Base-by-base conservation (phyloP, 2,113 vertebrate genomes). In the Gobius niger region DNA sequence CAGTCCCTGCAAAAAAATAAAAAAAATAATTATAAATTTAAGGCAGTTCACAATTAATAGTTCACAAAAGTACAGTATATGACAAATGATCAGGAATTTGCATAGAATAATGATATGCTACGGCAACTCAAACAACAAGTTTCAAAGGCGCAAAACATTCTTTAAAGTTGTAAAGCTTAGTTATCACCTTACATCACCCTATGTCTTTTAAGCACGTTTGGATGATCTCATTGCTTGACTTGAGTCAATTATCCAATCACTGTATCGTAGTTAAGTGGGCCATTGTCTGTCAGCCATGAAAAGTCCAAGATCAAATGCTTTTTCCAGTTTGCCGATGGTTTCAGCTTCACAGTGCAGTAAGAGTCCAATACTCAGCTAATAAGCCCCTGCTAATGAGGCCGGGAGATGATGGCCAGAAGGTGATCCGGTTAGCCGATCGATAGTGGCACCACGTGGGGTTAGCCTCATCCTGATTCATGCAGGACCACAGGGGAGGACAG, bases 301-400 rank as follows among this genome's bases (percentile, higher is more conserved):
- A 5, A 62, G 68, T 47, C 54, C 8, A 14, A 68, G 68, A 83
- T 80, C 53, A 66, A 83, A 81, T 70, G 63, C 49, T 44, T 75
- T 77, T 76, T 52, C 72, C 15, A 41, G 47, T 73, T 82, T 59
- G 66, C 67, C 5, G 13, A n/a, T 40, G 59, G 68, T 64, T 82
- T 76, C 76, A 73, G 76, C 73, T 78, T 59, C 69, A 80, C 68
- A 72, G 64, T 66, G 63, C 72, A 75, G 66, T 76, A 80, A 76
- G 69, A 76, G 70, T 61, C 64, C 81, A 40, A 40, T 57, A 42
- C 75, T 88, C 77, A 79, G 75, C 64, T 89, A 90, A 87, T 88
- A 89, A 88, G 81, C 79, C 78, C 64, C 57, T 77, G 85, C 81
- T 90, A 90, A 91, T 90, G 87, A 91, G 80, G 83, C 83, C 67